A percentile compares a stretch with the other conserved stretches of the same genome.
These are phyloP conservation scores for Anabas testudineus DNA, from an alignment of 2,797 vertebrate species.

Conservation along the genomic window DNA sequence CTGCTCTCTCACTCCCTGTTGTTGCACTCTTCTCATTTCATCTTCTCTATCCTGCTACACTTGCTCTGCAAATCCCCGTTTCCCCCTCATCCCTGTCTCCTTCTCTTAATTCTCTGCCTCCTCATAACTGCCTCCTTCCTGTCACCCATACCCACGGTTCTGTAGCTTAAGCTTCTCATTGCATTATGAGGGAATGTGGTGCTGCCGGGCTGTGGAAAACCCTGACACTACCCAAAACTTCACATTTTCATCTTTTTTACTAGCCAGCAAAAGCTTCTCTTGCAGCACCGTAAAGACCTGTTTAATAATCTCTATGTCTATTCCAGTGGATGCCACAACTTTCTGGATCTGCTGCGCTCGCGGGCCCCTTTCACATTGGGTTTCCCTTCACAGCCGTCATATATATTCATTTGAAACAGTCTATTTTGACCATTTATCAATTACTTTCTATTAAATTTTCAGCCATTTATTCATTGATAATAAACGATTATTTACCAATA, in stretches of 20 bases:
- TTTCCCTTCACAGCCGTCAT: neutral
- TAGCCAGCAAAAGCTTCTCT: slow-evolving; percentile 34
- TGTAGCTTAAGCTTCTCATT: slow-evolving; percentile 68
- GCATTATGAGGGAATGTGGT: slow-evolving; percentile 52
- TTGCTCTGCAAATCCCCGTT: slow-evolving; percentile 62
- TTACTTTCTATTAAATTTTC: neutral
- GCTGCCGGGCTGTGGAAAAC: slow-evolving; percentile 53
- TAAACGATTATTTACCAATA: no score
- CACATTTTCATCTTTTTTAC: slow-evolving; percentile 51
- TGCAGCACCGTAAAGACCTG: slow-evolving; percentile 28
- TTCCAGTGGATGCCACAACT: neutral
- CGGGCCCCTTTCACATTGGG: slow-evolving; percentile 26
- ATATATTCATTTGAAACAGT: slow-evolving; percentile 6
- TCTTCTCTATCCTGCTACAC: slow-evolving; percentile 54
- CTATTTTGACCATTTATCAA: neutral
- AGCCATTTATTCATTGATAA: neutral
- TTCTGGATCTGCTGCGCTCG: slow-evolving; percentile 13
- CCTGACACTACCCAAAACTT: slow-evolving; percentile 43
- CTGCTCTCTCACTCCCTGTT: slow-evolving; percentile 70
- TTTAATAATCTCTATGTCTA: slow-evolving; percentile 56
- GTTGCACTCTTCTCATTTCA: slow-evolving; percentile 69
- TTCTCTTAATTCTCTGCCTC: slow-evolving; percentile 63
- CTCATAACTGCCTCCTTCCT: slow-evolving; percentile 48
- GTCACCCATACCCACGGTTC: slow-evolving; percentile 60
- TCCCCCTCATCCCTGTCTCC: slow-evolving; percentile 43